These are phyloP conservation scores for Panthera uncia DNA, from an alignment of 2,113 vertebrate genomes.

Conservation along the genomic window DNA sequence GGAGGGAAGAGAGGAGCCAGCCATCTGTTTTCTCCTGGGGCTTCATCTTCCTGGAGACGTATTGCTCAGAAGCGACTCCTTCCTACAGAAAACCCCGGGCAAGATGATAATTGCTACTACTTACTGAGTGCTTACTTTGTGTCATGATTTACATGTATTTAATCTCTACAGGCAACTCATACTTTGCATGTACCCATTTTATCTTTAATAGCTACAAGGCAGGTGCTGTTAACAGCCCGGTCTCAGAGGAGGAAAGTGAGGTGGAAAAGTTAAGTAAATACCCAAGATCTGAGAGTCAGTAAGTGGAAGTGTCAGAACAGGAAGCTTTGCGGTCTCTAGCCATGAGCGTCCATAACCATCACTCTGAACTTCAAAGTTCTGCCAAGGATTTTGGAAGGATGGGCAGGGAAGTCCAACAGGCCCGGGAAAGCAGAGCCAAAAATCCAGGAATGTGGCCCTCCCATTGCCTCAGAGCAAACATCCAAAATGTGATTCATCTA, in stretches of 20 bases:
- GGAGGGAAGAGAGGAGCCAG: background rate
- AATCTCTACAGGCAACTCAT: background rate
- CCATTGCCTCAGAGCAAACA: background rate
- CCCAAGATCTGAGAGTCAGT: background rate
- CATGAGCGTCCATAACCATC: accelerated
- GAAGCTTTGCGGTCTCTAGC: background rate
- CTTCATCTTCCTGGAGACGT: background rate
- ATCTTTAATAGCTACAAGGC: background rate
- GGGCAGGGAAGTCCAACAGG: background rate
- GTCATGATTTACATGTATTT: background rate
- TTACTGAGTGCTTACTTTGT: background rate
- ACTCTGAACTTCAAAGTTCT: background rate
- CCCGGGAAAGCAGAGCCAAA: background rate
- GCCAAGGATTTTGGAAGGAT: background rate
- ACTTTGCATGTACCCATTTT: background rate
- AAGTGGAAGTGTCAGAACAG: background rate
- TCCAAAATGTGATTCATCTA: background rate
- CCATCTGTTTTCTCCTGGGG: background rate
- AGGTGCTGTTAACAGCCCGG: background rate
- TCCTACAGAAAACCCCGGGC: background rate
- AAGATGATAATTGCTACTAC: background rate
- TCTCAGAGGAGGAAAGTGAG: background rate
- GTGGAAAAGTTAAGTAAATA: background rate
- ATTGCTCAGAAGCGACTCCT: background rate
- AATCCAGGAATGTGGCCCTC: background rate